Conservation (phyloP, 2,888 invertebrate genomes). For the Ferdinandea cuprea region DNA sequence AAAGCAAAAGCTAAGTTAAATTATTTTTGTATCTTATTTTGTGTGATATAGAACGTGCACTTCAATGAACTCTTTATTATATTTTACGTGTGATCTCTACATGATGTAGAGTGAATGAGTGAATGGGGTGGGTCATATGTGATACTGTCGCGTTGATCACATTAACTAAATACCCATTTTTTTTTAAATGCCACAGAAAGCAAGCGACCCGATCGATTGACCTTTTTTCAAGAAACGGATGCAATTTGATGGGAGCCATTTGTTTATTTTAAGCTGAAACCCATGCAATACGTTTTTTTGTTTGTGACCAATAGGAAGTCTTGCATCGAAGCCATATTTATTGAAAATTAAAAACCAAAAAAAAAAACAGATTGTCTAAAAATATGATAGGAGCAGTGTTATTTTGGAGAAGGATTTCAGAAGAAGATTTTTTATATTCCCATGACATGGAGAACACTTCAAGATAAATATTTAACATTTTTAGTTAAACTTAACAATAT, state of each 20-base stretch:
- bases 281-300: too few relatives aligned
- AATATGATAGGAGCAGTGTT: too few relatives aligned
- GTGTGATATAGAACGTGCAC: slow-evolving; percentile 27
- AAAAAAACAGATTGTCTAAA: too few relatives aligned
- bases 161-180: background rate
- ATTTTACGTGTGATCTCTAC: slow-evolving; percentile 11
- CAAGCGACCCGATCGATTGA: slow-evolving; percentile 2
- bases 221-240: background rate
- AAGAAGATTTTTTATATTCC: too few relatives aligned
- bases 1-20: slow-evolving; percentile 48
- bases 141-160: slow-evolving; percentile 7
- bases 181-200: background rate
- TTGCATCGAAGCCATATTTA: too few relatives aligned
- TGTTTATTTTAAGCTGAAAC: background rate
- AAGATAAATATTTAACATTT: too few relatives aligned
- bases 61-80: slow-evolving; percentile 2
- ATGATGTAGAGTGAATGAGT: slow-evolving; percentile 11
- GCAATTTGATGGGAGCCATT: background rate
- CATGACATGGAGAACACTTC: too few relatives aligned
- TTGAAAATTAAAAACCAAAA: background rate
- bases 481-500: too few relatives aligned
- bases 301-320: background rate
- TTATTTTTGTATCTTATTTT: slow-evolving; percentile 5
- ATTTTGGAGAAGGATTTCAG: too few relatives aligned
- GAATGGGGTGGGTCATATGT: background rate